A percentile compares a stretch with the other conserved stretches of the same genome.
Evolutionary conservation across 2,113 vertebrate genomes (phyloP).

Genomic region (Bufo gargarizans): DNA sequence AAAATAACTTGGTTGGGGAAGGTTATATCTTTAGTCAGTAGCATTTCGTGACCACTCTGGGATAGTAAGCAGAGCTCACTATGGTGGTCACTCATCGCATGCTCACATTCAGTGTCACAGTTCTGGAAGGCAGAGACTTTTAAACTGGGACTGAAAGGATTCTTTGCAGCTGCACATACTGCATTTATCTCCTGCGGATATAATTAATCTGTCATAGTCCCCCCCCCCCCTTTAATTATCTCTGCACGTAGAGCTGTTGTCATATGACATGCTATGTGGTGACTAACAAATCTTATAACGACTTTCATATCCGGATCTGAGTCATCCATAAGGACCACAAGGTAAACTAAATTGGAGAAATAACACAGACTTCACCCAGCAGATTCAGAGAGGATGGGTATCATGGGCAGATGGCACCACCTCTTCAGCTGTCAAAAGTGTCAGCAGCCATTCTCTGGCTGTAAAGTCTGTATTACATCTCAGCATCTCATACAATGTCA

Average conservation of each 20-base stretch:
- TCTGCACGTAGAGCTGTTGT: no score
- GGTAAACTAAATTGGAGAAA: not conserved
- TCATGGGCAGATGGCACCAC: not conserved
- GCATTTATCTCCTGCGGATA: not conserved
- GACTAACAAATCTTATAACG: not conserved
- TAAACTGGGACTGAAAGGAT: not conserved
- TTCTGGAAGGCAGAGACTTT: not conserved
- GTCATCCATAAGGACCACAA: not conserved
- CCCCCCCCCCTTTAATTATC: no score
- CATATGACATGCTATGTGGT: no score
- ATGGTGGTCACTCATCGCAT: not conserved
- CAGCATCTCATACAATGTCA: not conserved
- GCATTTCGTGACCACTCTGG: not conserved
- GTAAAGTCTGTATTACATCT: not conserved
- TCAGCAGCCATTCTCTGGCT: not conserved
- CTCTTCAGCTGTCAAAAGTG: not conserved
- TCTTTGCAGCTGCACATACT: not conserved
- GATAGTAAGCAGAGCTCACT: not conserved
- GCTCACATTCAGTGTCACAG: not conserved
- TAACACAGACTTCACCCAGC: not conserved
- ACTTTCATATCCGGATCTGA: not conserved
- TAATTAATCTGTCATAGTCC: not conserved
- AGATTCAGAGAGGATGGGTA: not conserved
- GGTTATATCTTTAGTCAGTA: not conserved
- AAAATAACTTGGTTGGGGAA: not conserved